These are phyloP conservation scores for Drosophila anomelani DNA, from an alignment of 2,888 invertebrate species.

Conservation along the genomic window DNA sequence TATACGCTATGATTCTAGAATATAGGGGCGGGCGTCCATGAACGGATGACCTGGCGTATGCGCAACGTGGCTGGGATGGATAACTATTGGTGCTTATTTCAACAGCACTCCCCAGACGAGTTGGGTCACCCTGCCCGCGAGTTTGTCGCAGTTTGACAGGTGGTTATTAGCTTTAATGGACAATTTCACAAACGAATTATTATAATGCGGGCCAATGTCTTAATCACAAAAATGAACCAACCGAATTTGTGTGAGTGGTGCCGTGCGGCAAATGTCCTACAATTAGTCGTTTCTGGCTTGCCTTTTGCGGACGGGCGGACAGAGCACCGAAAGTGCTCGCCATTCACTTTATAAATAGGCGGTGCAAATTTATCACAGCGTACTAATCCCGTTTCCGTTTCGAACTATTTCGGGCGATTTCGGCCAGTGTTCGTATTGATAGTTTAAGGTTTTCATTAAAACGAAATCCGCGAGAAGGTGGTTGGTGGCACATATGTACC, in stretches of 20 bases:
- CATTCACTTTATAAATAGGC: slow-evolving; percentile 58
- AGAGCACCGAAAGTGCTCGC: slow-evolving; percentile 45
- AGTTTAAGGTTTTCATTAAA: slow-evolving; percentile 44
- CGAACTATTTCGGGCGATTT: slow-evolving; percentile 9
- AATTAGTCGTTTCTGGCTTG: slow-evolving; percentile 41
- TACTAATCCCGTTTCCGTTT: slow-evolving; percentile 40
- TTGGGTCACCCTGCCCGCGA: slow-evolving; percentile 18
- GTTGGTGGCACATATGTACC: slow-evolving; percentile 15
- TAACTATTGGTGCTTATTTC: slow-evolving; percentile 15
- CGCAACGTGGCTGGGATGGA: slow-evolving; percentile 2
- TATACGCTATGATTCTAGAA: slow-evolving; percentile 1
- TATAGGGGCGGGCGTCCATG: background rate
- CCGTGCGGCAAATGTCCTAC: slow-evolving; percentile 45
- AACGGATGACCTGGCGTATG: slow-evolving; percentile 10
- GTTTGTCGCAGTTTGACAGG: slow-evolving; percentile 50
- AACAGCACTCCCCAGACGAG: slow-evolving; percentile 4
- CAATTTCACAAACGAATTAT: slow-evolving; percentile 61
- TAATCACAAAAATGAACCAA: slow-evolving; percentile 54
- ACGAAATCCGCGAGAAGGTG: slow-evolving; percentile 17
- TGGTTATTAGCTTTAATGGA: slow-evolving; percentile 51
- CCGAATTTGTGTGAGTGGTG: slow-evolving; percentile 41
- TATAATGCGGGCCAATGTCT: slow-evolving; percentile 59
- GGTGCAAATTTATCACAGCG: slow-evolving; percentile 46
- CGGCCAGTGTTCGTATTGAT: slow-evolving; percentile 6
- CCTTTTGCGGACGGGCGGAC: slow-evolving; percentile 24